These are phyloP conservation scores for Pelusios castaneus DNA, from an alignment of 2,113 vertebrate genomes.

Conservation along the genomic window DNA sequence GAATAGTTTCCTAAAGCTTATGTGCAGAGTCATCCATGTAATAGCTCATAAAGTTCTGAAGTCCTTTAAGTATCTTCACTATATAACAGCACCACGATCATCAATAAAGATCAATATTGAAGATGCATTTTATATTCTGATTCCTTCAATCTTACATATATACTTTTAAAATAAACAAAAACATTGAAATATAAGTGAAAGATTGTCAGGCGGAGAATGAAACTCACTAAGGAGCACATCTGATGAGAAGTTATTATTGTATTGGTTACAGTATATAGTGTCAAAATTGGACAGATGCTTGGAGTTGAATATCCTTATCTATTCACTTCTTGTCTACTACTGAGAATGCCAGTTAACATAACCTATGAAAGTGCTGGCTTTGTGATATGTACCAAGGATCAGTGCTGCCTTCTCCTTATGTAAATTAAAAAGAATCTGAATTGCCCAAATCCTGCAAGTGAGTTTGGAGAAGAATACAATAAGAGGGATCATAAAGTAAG, in stretches of 20 bases:
- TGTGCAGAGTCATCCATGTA: background rate
- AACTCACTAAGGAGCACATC: background rate
- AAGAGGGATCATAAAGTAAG: background rate
- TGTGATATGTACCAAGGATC: background rate
- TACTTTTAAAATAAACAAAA: constrained; percentile 16
- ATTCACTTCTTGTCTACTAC: constrained; percentile 6
- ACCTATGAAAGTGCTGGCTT: background rate
- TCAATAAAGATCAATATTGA: background rate
- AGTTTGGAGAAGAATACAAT: background rate
- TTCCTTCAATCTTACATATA: background rate
- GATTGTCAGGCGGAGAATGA: background rate
- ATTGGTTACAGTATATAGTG: background rate
- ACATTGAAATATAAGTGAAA: background rate
- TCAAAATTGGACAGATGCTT: background rate
- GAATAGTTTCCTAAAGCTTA: background rate
- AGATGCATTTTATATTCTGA: background rate
- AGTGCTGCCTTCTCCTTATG: constrained; percentile 13
- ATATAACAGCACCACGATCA: background rate
- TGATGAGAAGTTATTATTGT: background rate
- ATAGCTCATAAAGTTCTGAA: accelerated
- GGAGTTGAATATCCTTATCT: background rate
- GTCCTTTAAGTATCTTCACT: background rate
- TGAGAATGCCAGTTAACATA: background rate
- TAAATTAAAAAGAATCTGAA: background rate
- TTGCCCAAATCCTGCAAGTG: background rate